Evolutionary conservation across 2,888 invertebrate species (phyloP).

Genomic region (Hirtodrosophila histrioides): DNA sequence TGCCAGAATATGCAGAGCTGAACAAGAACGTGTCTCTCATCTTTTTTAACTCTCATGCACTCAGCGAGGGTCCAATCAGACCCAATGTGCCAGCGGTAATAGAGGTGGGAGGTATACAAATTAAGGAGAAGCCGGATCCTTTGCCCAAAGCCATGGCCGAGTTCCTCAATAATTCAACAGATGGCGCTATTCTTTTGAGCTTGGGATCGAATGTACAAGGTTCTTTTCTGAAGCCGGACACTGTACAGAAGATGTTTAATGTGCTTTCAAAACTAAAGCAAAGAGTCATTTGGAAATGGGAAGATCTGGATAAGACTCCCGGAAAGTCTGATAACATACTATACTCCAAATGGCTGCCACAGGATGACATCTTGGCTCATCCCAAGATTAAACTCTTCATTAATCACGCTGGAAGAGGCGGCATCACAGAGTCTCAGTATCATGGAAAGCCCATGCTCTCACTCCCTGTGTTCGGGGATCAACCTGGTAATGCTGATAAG

Average conservation of each 20-base stretch:
- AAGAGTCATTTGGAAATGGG: conserved; percentile 89
- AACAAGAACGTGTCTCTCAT: conserved; percentile 80
- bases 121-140: conserved; percentile 75
- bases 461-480: conserved; percentile 81
- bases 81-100: conserved; percentile 78
- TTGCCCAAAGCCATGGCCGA: conserved; percentile 80
- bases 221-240: conserved; percentile 84
- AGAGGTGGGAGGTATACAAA: conserved; percentile 83
- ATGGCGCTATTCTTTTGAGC: conserved; percentile 84
- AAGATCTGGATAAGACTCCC: conserved; percentile 85
- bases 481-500: conserved; percentile 68
- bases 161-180: conserved; percentile 80
- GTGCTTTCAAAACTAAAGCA: conserved; percentile 87
- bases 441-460: conserved; percentile 86
- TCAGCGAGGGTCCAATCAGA: conserved; percentile 76
- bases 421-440: conserved; percentile 87
- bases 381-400: conserved; percentile 87
- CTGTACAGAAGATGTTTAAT: conserved; percentile 85
- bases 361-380: conserved; percentile 87
- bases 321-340: conserved; percentile 84
- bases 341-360: conserved; percentile 88
- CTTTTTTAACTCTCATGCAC: conserved; percentile 72
- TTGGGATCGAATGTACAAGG: conserved; percentile 83
- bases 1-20: conserved; percentile 71
- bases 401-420: conserved; percentile 88